Evolutionary conservation across 2,888 invertebrate genomes (phyloP).

Genomic region (Ptychoptera albimana): DNA sequence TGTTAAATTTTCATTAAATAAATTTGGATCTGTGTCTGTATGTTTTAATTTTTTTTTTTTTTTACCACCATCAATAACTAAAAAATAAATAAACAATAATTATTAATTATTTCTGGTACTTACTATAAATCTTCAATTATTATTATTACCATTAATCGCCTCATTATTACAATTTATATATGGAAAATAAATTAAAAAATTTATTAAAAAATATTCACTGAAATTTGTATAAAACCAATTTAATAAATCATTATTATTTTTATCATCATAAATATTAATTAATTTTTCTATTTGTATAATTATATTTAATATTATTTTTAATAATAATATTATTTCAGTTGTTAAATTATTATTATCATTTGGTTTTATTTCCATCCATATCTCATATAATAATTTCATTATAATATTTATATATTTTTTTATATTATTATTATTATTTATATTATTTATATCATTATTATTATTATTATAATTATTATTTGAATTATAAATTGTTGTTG

Average conservation of each 20-base stretch:
- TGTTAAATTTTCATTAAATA: too few species aligned
- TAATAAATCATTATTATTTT: slow-evolving; percentile 28
- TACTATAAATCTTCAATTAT: too few species aligned
- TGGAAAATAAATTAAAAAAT: slow-evolving; percentile 32
- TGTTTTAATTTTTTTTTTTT: slow-evolving; percentile 20
- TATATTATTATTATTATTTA: slow-evolving; percentile 29
- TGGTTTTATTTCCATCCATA: slow-evolving; percentile 68
- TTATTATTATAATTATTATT: slow-evolving; percentile 23
- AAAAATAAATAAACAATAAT: too few species aligned
- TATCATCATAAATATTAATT: slow-evolving; percentile 21
- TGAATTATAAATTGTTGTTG: slow-evolving; percentile 16
- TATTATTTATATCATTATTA: slow-evolving; percentile 7
- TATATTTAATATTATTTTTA: slow-evolving; percentile 46
- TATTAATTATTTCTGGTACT: too few species aligned
- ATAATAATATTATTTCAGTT: slow-evolving; percentile 44
- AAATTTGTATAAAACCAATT: slow-evolving; percentile 37
- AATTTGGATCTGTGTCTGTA: slow-evolving; percentile 1
- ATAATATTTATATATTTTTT: slow-evolving; percentile 47
- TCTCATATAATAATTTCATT: slow-evolving; percentile 64
- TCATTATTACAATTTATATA: slow-evolving; percentile 41
- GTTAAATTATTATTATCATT: slow-evolving; percentile 26
- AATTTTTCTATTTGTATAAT: slow-evolving; percentile 41
- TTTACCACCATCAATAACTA: too few species aligned
- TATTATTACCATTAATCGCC: too few species aligned
- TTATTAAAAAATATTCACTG: slow-evolving; percentile 35